A percentile compares a stretch with the other conserved stretches of the same genome.
Evolutionary conservation across 2,113 vertebrate genomes (phyloP).

Genomic region (Echinops telfairi): DNA sequence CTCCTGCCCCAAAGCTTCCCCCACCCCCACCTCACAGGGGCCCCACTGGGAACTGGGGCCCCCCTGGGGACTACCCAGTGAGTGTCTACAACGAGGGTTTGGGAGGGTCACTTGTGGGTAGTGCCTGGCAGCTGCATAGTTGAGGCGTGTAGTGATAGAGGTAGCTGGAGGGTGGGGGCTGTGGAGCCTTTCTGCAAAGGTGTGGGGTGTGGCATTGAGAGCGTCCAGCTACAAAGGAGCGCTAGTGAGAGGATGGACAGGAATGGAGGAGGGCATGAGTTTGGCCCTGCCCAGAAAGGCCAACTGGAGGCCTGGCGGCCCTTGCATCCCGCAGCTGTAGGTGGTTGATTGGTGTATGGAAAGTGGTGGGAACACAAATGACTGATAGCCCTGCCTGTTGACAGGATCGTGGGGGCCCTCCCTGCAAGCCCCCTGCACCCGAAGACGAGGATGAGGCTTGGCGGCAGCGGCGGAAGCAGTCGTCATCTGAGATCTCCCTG

Average conservation of each 20-base stretch:
- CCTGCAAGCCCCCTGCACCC: conserved; percentile 81
- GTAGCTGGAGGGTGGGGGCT: background rate
- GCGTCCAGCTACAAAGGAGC: background rate
- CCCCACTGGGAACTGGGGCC: conserved; percentile 85
- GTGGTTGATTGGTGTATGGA: background rate
- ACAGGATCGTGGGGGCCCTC: conserved; percentile 79
- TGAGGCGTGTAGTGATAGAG: background rate
- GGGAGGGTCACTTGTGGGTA: conserved; percentile 36
- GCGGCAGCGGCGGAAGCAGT: conserved; percentile 95
- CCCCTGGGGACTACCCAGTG: conserved; percentile 91
- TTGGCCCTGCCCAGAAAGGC: background rate
- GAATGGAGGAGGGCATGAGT: background rate
- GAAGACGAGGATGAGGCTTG: conserved; percentile 96
- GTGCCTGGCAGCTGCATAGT: background rate
- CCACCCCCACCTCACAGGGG: conserved; percentile 84
- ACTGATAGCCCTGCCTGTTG: conserved; percentile 18
- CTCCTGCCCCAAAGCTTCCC: conserved; percentile 78
- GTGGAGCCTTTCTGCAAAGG: background rate
- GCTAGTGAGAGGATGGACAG: background rate
- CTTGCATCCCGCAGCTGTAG: background rate
- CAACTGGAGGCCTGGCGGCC: background rate
- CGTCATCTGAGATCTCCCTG: conserved; percentile 93
- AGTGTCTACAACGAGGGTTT: conserved; percentile 47
- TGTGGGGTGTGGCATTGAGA: background rate
- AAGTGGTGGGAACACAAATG: background rate